These are phyloP conservation scores for Ecliptopera silaceata DNA, from an alignment of 2,888 invertebrate species.

Conservation along the genomic window DNA sequence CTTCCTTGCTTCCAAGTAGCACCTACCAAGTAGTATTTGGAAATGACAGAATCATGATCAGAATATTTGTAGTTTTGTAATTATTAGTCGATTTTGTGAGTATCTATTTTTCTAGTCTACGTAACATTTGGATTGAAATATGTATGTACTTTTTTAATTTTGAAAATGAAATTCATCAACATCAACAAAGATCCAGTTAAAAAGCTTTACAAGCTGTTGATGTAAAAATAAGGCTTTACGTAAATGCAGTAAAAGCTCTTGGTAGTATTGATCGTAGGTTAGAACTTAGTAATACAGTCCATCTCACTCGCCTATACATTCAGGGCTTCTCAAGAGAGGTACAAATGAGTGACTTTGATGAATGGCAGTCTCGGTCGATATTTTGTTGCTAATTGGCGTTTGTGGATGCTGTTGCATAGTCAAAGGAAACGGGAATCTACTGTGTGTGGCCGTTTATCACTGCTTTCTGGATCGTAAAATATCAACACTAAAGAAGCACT, in stretches of 20 bases:
- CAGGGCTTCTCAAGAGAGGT: slow-evolving; percentile 8
- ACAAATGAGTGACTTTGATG: slow-evolving; percentile 28
- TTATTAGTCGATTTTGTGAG: too few species aligned
- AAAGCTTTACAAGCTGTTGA: too few species aligned
- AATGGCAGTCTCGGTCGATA: slow-evolving; percentile 14
- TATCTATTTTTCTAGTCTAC: too few species aligned
- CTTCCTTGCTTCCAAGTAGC: neutral
- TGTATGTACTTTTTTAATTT: too few species aligned
- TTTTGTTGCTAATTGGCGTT: slow-evolving; percentile 27
- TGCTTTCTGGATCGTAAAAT: neutral
- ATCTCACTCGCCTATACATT: neutral
- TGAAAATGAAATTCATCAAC: too few species aligned
- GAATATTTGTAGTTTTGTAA: too few species aligned
- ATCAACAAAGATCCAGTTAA: too few species aligned
- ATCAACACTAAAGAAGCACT: too few species aligned
- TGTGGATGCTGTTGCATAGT: slow-evolving; percentile 25
- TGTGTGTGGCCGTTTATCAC: slow-evolving; percentile 18
- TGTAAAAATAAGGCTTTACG: too few species aligned
- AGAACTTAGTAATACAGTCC: neutral
- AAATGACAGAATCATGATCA: too few species aligned
- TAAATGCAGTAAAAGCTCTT: too few species aligned
- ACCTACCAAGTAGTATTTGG: neutral
- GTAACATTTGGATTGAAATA: too few species aligned
- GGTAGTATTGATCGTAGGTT: neutral
- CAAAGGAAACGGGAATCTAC: slow-evolving; percentile 16